Conservation (phyloP, 2,797 vertebrate species). For the Spinibarbus caldwelli region DNA sequence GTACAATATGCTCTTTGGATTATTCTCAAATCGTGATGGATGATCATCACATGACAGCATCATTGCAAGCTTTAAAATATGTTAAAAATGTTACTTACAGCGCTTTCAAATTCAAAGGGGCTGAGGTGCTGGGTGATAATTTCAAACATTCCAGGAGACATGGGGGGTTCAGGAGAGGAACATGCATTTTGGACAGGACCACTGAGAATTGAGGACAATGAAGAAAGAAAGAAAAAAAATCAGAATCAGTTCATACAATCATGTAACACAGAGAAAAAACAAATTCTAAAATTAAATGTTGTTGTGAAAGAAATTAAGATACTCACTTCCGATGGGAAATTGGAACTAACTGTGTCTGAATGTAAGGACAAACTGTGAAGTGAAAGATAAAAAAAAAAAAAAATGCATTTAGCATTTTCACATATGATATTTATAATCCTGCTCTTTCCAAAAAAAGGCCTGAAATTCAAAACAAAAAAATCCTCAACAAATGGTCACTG, state of each 20-base stretch:
- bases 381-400: slow-evolving; percentile 43
- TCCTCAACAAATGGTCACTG: neutral
- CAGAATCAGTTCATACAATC: neutral
- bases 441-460: neutral
- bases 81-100: slow-evolving; percentile 74
- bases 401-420: neutral
- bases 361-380: slow-evolving; percentile 85
- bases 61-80: neutral
- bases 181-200: slow-evolving; percentile 75
- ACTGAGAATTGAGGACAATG: slow-evolving; percentile 72
- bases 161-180: slow-evolving; percentile 90
- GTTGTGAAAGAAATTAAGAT: slow-evolving; percentile 31
- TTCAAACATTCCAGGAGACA: slow-evolving; percentile 93
- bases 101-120: slow-evolving; percentile 85
- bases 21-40: neutral
- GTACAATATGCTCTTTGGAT: neutral
- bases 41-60: neutral
- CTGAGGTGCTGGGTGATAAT: slow-evolving; percentile 90
- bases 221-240: slow-evolving; percentile 37
- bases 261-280: slow-evolving; percentile 1
- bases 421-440: neutral
- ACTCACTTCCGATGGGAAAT: slow-evolving; percentile 83
- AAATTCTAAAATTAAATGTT: neutral
- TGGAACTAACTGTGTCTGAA: slow-evolving; percentile 90
- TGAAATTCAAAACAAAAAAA: neutral